Evolutionary conservation across 2,797 vertebrate genomes (phyloP).

Genomic region (Gymnoscopelus braueri): DNA sequence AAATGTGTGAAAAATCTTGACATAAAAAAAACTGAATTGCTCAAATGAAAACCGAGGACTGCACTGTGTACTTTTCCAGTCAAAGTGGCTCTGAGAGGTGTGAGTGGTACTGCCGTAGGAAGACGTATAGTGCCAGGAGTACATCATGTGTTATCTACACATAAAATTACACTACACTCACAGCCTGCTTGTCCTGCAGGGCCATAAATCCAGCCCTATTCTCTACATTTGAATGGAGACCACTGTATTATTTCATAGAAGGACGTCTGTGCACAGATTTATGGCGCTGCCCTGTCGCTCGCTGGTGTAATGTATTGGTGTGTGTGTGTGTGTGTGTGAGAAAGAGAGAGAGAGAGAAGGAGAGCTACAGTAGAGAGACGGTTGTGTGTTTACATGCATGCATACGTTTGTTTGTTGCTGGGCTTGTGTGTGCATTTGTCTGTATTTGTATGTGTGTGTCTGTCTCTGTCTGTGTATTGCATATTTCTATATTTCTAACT

Average conservation of each 20-base stretch:
- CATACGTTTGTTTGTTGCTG: not conserved
- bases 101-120: conserved; percentile 40
- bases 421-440: not conserved
- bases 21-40: too few species aligned
- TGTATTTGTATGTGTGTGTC: not conserved
- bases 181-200: conserved; percentile 57
- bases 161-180: conserved; percentile 61
- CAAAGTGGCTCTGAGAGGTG: not conserved
- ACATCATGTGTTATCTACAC: conserved; percentile 71
- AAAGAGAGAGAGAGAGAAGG: not conserved
- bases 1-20: too few species aligned
- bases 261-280: conserved; percentile 66
- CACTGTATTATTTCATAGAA: conserved; percentile 71
- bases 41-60: conserved; percentile 22
- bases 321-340: not conserved
- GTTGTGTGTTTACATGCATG: not conserved
- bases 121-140: conserved; percentile 58
- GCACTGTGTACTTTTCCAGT: conserved; percentile 34
- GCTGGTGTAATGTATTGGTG: conserved; percentile 55
- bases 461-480: not conserved
- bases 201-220: conserved; percentile 59
- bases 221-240: conserved; percentile 70
- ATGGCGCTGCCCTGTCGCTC: conserved; percentile 49
- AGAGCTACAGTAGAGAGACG: not conserved
- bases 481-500: not conserved